These are phyloP conservation scores for Synergus japonicus DNA, from an alignment of 2,888 invertebrate species.

Conservation along the genomic window DNA sequence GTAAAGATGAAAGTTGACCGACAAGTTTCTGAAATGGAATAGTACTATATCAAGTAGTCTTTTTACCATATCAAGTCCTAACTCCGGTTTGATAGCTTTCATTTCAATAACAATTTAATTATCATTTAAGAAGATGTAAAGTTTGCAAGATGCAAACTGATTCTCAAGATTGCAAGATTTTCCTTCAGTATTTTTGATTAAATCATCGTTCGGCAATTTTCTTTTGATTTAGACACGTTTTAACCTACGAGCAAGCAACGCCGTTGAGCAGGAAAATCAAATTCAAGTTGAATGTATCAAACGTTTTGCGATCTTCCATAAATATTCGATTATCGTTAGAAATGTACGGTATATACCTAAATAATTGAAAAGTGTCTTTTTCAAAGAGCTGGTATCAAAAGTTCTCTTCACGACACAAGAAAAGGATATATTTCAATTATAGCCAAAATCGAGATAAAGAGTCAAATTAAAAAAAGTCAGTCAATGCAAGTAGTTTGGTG, in stretches of 20 bases:
- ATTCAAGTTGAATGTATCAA: conserved; percentile 46
- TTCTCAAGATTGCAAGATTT: neutral
- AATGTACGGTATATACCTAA: neutral
- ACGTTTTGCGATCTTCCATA: conserved; percentile 34
- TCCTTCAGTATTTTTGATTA: neutral
- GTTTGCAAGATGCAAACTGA: neutral
- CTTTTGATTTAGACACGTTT: conserved; percentile 5
- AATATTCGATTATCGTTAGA: conserved; percentile 33
- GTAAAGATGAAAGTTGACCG: conserved; percentile 12
- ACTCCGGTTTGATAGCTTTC: conserved; percentile 5
- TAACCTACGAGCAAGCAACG: conserved; percentile 42
- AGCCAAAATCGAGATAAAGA: conserved; percentile 35
- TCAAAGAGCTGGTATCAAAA: conserved; percentile 52
- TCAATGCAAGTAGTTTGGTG: conserved; percentile 43
- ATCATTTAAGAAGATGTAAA: neutral
- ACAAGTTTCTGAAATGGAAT: conserved; percentile 9
- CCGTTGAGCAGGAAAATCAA: conserved; percentile 65
- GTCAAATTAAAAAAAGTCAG: conserved; percentile 35
- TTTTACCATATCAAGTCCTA: conserved; percentile 3
- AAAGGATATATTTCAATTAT: conserved; percentile 43
- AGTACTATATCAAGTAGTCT: neutral
- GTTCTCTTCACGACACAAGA: conserved; percentile 46
- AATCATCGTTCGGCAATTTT: neutral
- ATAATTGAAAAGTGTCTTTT: conserved; percentile 51
- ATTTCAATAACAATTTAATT: conserved; percentile 8